phyloP scores from a whole-genome alignment of 1,140 invertebrate genomes.

The Drosophila ananassae region DNA sequence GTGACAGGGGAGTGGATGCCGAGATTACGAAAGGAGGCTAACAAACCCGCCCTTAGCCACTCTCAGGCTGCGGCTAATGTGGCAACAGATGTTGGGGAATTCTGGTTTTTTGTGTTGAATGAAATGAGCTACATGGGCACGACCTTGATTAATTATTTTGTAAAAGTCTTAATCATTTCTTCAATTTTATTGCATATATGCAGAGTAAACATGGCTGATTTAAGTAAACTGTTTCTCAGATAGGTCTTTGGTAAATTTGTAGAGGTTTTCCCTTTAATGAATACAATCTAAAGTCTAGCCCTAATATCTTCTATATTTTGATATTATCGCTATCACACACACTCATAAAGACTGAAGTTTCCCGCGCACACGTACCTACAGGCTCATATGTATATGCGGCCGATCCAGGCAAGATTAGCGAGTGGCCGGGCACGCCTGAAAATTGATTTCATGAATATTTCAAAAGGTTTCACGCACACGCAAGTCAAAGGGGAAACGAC shows the following conservation, averaged over 20 bases:
- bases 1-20: constrained; percentile 16
- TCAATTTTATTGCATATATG: background rate
- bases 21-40: background rate
- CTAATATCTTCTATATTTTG: constrained; percentile 52
- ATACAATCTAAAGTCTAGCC: too few relatives aligned
- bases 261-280: too few relatives aligned
- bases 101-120: constrained; percentile 44
- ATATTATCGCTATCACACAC: constrained; percentile 36
- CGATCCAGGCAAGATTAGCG: constrained; percentile 41
- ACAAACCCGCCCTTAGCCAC: constrained; percentile 10
- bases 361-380: constrained; percentile 3
- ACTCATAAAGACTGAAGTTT: constrained; percentile 2
- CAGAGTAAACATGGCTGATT: background rate
- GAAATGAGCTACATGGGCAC: constrained; percentile 29
- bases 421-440: constrained; percentile 38
- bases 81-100: constrained; percentile 68
- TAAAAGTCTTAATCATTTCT: background rate
- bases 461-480: constrained; percentile 66
- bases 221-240: too few relatives aligned
- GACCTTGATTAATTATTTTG: constrained; percentile 43
- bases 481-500: constrained; percentile 2
- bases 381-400: constrained; percentile 15
- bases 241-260: background rate
- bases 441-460: constrained; percentile 82
- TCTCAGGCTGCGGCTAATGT: constrained; percentile 59